Evolutionary conservation across 2,888 invertebrate genomes (phyloP).

Genomic region (Silvanus unidentatus): DNA sequence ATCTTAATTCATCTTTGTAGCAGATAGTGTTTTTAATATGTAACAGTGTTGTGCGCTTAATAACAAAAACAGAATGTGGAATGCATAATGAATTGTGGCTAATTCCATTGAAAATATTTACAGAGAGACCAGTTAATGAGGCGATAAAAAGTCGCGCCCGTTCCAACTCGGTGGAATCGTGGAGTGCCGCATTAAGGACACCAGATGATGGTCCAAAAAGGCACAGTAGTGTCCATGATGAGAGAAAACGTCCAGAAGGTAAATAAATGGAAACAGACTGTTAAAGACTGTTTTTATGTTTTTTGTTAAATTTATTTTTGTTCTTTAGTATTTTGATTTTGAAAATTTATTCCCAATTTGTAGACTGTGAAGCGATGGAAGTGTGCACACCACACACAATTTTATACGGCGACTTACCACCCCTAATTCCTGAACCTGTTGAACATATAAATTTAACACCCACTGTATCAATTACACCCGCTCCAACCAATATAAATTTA

Average conservation of each 20-base stretch:
- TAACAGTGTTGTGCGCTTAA: too few relatives aligned
- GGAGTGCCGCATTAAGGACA: conserved; percentile 26
- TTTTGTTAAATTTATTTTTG: background rate
- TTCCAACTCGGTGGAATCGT: conserved; percentile 54
- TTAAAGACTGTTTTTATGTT: background rate
- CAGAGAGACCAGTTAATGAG: conserved; percentile 35
- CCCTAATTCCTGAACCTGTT: conserved; percentile 49
- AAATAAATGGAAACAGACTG: conserved; percentile 2
- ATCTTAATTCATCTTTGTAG: too few relatives aligned
- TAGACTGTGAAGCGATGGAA: conserved; percentile 14
- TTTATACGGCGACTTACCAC: conserved; percentile 44
- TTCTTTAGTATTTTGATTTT: background rate
- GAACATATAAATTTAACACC: conserved; percentile 51
- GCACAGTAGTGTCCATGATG: conserved; percentile 19
- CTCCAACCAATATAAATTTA: conserved; percentile 24
- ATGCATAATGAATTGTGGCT: too few relatives aligned
- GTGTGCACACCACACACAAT: conserved; percentile 17
- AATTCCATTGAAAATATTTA: background rate
- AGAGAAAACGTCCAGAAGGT: conserved; percentile 21
- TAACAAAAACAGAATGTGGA: too few relatives aligned
- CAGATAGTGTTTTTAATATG: too few relatives aligned
- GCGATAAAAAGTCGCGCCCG: conserved; percentile 46
- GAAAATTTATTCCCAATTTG: background rate
- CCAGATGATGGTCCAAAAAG: conserved; percentile 19
- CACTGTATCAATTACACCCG: conserved; percentile 42